These are phyloP conservation scores for Diadromus collaris DNA, from an alignment of 2,888 invertebrate species.

Conservation along the genomic window DNA sequence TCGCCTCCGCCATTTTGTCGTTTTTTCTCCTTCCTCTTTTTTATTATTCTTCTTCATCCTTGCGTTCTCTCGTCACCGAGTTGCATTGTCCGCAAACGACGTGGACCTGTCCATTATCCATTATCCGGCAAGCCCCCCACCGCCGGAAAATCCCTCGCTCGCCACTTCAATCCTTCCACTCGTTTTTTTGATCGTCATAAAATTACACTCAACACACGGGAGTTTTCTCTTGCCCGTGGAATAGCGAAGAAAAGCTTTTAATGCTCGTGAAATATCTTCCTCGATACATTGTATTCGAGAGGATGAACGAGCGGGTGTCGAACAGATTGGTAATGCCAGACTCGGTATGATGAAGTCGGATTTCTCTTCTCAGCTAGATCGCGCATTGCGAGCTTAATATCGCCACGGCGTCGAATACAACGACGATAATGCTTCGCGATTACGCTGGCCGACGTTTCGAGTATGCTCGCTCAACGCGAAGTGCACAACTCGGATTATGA, in stretches of 20 bases:
- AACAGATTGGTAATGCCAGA: neutral
- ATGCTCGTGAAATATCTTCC: neutral
- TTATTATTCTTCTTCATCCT: constrained; percentile 32
- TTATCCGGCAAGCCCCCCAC: constrained; percentile 26
- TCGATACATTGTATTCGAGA: neutral
- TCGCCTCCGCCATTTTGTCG: neutral
- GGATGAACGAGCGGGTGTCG: neutral
- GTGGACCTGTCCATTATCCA: constrained; percentile 45
- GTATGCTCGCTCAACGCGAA: constrained; percentile 49
- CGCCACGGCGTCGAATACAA: neutral
- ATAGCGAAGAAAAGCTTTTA: constrained; percentile 35
- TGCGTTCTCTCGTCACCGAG: constrained; percentile 25
- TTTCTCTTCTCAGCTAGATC: neutral
- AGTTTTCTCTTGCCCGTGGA: neutral
- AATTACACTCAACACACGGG: constrained; percentile 13
- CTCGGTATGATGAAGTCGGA: neutral
- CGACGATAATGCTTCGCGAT: constrained; percentile 17
- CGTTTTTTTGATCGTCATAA: constrained; percentile 25
- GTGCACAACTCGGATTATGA: constrained; percentile 43
- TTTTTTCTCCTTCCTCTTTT: constrained; percentile 13
- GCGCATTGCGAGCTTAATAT: neutral
- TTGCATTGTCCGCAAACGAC: constrained; percentile 48
- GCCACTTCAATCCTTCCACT: neutral
- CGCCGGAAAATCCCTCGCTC: constrained; percentile 2
- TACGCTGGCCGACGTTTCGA: constrained; percentile 28